Percentiles rank a stretch among this genome's conserved stretches.
phyloP scores from a whole-genome alignment of 2,113 vertebrate genomes.

The Caracal caracal region DNA sequence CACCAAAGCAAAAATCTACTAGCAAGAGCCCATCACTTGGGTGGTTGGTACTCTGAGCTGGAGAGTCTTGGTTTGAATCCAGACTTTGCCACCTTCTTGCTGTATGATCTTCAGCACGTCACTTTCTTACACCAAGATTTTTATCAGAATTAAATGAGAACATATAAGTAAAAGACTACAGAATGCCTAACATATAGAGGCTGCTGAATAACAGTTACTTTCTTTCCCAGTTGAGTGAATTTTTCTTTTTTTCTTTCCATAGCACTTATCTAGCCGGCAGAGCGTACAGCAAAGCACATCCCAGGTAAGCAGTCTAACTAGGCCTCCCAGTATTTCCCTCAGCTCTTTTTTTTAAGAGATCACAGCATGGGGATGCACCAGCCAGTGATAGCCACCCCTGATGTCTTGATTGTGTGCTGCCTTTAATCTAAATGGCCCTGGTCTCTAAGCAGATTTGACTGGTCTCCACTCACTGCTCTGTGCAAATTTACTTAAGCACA shows the following conservation, averaged over 20 bases:
- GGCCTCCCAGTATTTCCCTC: neutral
- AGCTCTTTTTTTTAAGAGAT: conserved; percentile 23
- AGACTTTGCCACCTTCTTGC: neutral
- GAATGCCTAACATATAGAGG: neutral
- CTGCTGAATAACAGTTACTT: conserved; percentile 34
- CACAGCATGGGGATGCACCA: neutral
- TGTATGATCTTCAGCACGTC: conserved; percentile 4
- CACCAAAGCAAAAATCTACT: neutral
- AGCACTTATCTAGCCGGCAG: conserved; percentile 98
- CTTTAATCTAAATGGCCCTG: conserved; percentile 28
- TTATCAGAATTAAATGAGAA: neutral
- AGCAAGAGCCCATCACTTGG: neutral
- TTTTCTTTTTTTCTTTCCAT: conserved; percentile 77
- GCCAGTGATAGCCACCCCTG: neutral
- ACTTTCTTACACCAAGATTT: neutral
- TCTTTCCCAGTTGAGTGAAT: conserved; percentile 66
- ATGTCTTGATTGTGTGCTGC: neutral
- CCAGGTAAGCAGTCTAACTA: conserved; percentile 88
- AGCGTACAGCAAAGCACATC: conserved; percentile 97
- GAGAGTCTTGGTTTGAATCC: neutral
- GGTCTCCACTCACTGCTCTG: conserved; percentile 5
- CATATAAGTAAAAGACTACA: neutral
- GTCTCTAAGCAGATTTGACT: neutral
- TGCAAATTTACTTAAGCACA: conserved; percentile 41
- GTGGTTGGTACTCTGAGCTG: neutral